Conservation (phyloP, 2,888 invertebrate species). For the Anorthoa munda region DNA sequence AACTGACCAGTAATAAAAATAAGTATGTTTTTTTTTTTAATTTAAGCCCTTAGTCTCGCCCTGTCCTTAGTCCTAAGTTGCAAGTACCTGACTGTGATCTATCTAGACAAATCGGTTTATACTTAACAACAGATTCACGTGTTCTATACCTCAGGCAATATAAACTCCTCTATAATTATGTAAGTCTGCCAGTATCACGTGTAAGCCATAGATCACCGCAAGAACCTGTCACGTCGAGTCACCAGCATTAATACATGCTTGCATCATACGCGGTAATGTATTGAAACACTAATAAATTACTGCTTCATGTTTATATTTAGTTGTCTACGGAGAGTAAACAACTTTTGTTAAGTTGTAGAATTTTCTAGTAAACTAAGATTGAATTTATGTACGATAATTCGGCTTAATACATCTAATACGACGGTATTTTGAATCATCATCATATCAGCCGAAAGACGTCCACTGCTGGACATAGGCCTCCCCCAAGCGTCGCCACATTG, state of each 20-base stretch:
- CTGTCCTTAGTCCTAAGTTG: too few relatives aligned
- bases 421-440: too few relatives aligned
- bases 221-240: constrained; percentile 61
- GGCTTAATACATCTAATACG: too few relatives aligned
- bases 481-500: too few relatives aligned
- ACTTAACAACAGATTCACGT: constrained; percentile 20
- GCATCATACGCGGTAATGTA: constrained; percentile 60
- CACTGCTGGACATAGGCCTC: too few relatives aligned
- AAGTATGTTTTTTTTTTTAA: too few relatives aligned
- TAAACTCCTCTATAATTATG: constrained; percentile 43
- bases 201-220: constrained; percentile 60
- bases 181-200: constrained; percentile 50
- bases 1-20: too few relatives aligned
- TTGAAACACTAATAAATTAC: constrained; percentile 41
- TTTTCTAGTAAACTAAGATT: not conserved
- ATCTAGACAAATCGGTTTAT: not conserved
- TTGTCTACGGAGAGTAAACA: constrained; percentile 28
- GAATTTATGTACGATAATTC: not conserved
- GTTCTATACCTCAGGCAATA: not conserved
- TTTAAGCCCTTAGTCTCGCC: too few relatives aligned
- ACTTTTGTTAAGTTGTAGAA: constrained; percentile 4
- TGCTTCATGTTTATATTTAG: constrained; percentile 56
- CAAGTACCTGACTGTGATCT: too few relatives aligned
- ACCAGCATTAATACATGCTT: constrained; percentile 42
- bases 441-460: too few relatives aligned